Conservation (phyloP, 1,140 invertebrate genomes). For the Spodoptera frugiperda region DNA sequence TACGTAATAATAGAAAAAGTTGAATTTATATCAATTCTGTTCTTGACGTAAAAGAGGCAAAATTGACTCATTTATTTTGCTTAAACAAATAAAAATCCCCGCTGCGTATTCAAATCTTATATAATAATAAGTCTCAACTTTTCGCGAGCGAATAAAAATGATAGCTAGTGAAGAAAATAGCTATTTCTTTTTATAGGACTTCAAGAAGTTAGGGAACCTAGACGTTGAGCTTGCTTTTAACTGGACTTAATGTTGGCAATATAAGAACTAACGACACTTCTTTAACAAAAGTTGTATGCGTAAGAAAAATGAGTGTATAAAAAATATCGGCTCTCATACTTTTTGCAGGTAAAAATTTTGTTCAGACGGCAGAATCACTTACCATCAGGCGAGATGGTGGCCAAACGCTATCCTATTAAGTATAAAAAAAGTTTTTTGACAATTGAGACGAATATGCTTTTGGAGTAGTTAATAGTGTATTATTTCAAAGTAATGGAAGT, state of each 20-base stretch:
- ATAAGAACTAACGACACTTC: slow-evolving; percentile 40
- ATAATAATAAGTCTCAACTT: slow-evolving; percentile 15
- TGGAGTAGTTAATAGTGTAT: no score
- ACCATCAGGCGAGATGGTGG: no score
- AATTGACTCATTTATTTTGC: slow-evolving; percentile 1
- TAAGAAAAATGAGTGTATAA: slow-evolving; percentile 7
- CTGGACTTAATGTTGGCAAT: slow-evolving; percentile 15
- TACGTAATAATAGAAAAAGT: no score
- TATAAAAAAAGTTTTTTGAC: no score
- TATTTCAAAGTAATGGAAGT: no score
- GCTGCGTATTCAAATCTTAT: not conserved
- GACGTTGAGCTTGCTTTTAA: slow-evolving; percentile 1
- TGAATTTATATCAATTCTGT: no score
- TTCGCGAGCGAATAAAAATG: not conserved
- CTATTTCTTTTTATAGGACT: slow-evolving; percentile 25
- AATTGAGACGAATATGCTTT: not conserved
- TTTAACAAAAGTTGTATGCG: slow-evolving; percentile 13
- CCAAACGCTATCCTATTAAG: no score
- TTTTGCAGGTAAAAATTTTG: slow-evolving; percentile 21
- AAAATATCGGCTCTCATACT: slow-evolving; percentile 2
- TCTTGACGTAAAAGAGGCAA: not conserved
- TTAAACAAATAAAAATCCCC: not conserved
- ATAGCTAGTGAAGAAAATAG: not conserved
- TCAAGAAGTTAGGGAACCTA: slow-evolving; percentile 11
- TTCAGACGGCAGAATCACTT: not conserved